Percentiles rank a stretch among this genome's conserved stretches.
phyloP scores from a whole-genome alignment of 2,888 invertebrate species.

The Acronicta psi region DNA sequence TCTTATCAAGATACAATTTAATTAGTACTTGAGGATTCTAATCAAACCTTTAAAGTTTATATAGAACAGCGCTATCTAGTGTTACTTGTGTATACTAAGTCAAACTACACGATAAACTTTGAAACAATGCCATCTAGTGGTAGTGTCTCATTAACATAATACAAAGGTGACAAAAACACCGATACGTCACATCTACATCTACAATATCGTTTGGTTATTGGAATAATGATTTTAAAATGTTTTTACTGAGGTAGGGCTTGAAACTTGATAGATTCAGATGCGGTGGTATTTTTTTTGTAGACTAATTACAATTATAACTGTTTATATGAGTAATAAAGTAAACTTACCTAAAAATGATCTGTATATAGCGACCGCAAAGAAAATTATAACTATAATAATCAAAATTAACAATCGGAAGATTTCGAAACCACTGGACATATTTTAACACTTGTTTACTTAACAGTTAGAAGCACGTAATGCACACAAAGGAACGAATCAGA shows the following conservation, averaged over 20 bases:
- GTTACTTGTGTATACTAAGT: neutral
- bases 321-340: neutral
- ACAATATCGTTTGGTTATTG: too few species aligned
- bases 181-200: too few species aligned
- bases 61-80: constrained; percentile 16
- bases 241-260: too few species aligned
- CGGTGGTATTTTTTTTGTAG: too few species aligned
- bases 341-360: constrained; percentile 22
- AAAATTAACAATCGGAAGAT: constrained; percentile 18
- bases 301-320: too few species aligned
- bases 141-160: neutral
- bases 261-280: too few species aligned
- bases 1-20: constrained; percentile 28
- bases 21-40: constrained; percentile 13
- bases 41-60: neutral
- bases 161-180: too few species aligned
- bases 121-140: constrained; percentile 1
- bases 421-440: constrained; percentile 11
- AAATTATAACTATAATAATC: neutral
- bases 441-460: neutral
- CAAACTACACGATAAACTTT: neutral
- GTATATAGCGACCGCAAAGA: constrained; percentile 16
- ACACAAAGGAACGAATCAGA: constrained; percentile 5
- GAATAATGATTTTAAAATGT: too few species aligned
- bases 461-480: neutral